These are phyloP conservation scores for Stenichneumon culpator DNA, from an alignment of 2,888 invertebrate genomes.

Conservation along the genomic window DNA sequence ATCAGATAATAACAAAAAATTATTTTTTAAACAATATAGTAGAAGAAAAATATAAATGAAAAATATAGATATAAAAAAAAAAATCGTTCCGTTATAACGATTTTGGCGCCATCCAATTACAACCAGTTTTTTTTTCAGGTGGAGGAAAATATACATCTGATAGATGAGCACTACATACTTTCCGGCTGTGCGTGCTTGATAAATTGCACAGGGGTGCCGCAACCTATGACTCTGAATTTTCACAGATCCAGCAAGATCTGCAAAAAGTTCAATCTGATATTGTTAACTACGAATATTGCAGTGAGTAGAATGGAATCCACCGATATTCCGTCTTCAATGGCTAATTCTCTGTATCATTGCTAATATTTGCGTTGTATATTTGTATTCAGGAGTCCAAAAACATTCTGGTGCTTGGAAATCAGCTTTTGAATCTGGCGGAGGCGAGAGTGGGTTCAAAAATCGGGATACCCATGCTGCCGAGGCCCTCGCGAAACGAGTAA, in stretches of 20 bases:
- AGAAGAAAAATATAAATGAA: no score
- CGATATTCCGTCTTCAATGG: neutral
- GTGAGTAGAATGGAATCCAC: slow-evolving; percentile 71
- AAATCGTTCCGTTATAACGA: no score
- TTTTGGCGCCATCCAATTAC: neutral
- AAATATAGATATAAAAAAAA: no score
- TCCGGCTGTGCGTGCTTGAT: slow-evolving; percentile 79
- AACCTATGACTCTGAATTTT: slow-evolving; percentile 73
- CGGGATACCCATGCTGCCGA: slow-evolving; percentile 74
- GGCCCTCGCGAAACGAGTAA: neutral
- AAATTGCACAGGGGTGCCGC: slow-evolving; percentile 76
- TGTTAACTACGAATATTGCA: slow-evolving; percentile 77
- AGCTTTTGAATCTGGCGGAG: slow-evolving; percentile 78
- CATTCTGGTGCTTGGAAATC: slow-evolving; percentile 74
- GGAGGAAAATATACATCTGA: slow-evolving; percentile 75
- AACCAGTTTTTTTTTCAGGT: slow-evolving; percentile 71
- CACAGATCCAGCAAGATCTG: slow-evolving; percentile 74
- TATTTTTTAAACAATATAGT: no score
- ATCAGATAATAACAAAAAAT: no score
- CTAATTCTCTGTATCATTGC: neutral
- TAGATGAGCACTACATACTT: slow-evolving; percentile 79
- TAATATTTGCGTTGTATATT: neutral
- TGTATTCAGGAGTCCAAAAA: slow-evolving; percentile 73
- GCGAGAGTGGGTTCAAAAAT: slow-evolving; percentile 76
- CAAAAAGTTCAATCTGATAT: slow-evolving; percentile 79